These are phyloP conservation scores for Epinephelus awoara DNA, from an alignment of 2,797 vertebrate genomes.

Conservation along the genomic window DNA sequence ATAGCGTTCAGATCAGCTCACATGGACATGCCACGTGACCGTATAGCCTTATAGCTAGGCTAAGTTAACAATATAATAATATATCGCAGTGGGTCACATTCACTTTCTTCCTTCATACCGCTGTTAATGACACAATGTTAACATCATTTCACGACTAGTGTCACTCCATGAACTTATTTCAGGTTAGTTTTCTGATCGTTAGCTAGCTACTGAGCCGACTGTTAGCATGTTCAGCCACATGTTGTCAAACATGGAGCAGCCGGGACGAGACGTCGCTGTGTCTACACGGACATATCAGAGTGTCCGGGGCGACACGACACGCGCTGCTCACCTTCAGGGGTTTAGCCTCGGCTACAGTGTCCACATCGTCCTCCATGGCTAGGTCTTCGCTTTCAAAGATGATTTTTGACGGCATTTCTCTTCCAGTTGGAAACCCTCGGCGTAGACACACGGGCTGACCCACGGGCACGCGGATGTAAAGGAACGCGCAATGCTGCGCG, in stretches of 20 bases:
- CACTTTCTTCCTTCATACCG: rapidly evolving
- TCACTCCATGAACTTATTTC: rapidly evolving
- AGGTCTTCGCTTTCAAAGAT: conserved; percentile 64
- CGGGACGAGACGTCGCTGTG: no score
- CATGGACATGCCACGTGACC: conserved; percentile 42
- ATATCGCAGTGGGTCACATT: neutral
- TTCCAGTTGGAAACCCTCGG: conserved; percentile 65
- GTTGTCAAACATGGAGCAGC: conserved; percentile 66
- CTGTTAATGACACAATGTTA: rapidly evolving
- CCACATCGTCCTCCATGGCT: conserved; percentile 60
- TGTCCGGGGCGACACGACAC: neutral
- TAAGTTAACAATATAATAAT: neutral
- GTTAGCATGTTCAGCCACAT: conserved; percentile 64
- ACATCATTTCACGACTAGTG: rapidly evolving
- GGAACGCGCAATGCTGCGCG: conserved; percentile 55
- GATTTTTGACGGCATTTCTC: conserved; percentile 82
- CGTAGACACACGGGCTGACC: conserved; percentile 53
- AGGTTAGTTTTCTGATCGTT: neutral
- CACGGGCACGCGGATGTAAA: conserved; percentile 74
- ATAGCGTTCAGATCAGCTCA: neutral
- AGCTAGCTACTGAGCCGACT: neutral
- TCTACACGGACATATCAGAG: neutral
- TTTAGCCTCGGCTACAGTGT: conserved; percentile 56
- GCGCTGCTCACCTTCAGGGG: conserved; percentile 69
- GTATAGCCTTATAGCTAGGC: conserved; percentile 6